phyloP scores from a whole-genome alignment of 1,140 invertebrate species.

The Hypsibius dujardini region DNA sequence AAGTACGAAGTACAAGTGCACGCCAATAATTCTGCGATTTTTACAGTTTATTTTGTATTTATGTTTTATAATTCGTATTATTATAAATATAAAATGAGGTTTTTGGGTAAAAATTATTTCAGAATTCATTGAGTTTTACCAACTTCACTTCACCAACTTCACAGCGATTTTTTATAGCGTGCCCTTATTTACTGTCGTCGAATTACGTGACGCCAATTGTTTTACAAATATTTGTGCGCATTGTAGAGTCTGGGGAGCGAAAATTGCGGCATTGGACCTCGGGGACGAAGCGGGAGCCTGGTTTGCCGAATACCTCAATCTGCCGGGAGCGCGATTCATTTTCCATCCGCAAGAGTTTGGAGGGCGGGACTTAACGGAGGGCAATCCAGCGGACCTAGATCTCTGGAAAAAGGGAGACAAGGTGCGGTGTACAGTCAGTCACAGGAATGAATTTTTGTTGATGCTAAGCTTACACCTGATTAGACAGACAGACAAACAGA shows the following conservation, averaged over 20 bases:
- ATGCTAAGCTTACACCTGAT: too few relatives aligned
- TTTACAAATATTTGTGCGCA: too few relatives aligned
- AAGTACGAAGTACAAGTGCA: too few relatives aligned
- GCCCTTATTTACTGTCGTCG: too few relatives aligned
- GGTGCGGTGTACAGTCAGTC: not conserved
- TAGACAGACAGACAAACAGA: too few relatives aligned
- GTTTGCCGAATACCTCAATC: not conserved
- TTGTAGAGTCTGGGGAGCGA: not conserved
- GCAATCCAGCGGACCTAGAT: not conserved
- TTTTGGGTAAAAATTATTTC: not conserved
- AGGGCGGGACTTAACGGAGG: not conserved
- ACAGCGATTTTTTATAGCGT: too few relatives aligned
- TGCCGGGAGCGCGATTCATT: not conserved
- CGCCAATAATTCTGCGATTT: too few relatives aligned
- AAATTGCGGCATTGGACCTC: not conserved
- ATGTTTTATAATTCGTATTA: too few relatives aligned
- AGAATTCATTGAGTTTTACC: not conserved
- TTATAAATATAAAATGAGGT: not conserved
- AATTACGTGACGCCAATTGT: too few relatives aligned
- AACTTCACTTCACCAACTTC: too few relatives aligned
- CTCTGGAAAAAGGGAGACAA: constrained; percentile 4
- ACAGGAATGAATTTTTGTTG: too few relatives aligned
- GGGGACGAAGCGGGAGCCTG: not conserved
- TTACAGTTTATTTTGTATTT: too few relatives aligned
- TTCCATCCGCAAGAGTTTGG: not conserved